Conservation (phyloP, 2,888 invertebrate species). For the Acheta domesticus region DNA sequence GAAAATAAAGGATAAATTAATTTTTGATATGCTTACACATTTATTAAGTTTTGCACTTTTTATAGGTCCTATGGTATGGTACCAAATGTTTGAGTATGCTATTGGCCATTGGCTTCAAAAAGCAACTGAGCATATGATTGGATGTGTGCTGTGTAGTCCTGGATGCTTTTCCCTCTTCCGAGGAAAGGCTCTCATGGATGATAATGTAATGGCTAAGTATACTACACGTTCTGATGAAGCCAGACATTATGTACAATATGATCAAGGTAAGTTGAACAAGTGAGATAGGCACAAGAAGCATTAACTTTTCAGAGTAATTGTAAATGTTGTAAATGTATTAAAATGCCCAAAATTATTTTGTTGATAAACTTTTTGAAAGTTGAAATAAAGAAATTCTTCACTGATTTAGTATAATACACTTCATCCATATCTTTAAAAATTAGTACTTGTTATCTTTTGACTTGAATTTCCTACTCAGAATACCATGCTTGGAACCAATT, state of each 20-base stretch:
- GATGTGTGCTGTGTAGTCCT: constrained; percentile 86
- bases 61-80: constrained; percentile 77
- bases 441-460: too few species aligned
- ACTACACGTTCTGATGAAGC: constrained; percentile 75
- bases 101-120: constrained; percentile 92
- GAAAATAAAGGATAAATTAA: too few species aligned
- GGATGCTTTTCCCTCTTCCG: constrained; percentile 90
- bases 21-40: too few species aligned
- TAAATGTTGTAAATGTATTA: constrained; percentile 23
- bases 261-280: constrained; percentile 62
- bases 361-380: too few species aligned
- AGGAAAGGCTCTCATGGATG: constrained; percentile 84
- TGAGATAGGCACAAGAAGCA: too few species aligned
- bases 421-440: too few species aligned
- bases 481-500: too few species aligned
- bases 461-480: too few species aligned
- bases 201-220: constrained; percentile 85
- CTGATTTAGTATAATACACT: too few species aligned
- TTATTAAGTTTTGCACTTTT: neutral
- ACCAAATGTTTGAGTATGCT: constrained; percentile 86
- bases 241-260: constrained; percentile 84
- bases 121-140: constrained; percentile 85
- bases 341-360: neutral
- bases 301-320: constrained; percentile 27
- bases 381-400: too few species aligned